Base-by-base conservation (phyloP, 2,888 invertebrate species). In the Lycaena phlaeas region DNA sequence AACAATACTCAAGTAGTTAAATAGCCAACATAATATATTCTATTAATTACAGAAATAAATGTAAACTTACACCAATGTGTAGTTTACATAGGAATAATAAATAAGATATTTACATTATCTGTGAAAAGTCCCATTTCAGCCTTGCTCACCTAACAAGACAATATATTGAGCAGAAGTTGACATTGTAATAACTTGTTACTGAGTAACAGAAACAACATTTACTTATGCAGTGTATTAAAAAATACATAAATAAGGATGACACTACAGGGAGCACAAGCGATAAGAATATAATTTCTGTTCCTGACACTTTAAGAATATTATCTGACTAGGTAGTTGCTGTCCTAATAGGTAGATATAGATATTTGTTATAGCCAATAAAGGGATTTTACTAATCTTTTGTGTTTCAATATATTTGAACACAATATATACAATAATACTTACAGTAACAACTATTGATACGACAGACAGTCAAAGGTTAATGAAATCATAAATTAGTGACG, bases 11-110 rank as follows among this genome's bases (percentile, higher is more conserved):
- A 67, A 65, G 56, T 68, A 65, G 64, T 71, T 74, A 73, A 73
- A 74, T 74, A 72, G 63, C 72, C 66, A 81, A 81, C 76, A 69
- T 71, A 76, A 75, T 71, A 77, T 53, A 76, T 64, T 75, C 70
- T 73, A 68, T 70, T 63, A 69, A 69, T 72, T 74, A 75, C 57
- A 66, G 57, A 59, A 72, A 66, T 68, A 66, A 76, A 75, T 64
- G 63, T 66, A 45, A 64, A 61, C 58, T 58, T 65, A 68, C 65
- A 69, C 61, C 55, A 47, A 38, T 51, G 52, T 59, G 56, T 59
- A 56, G 53, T 56, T 53, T 61, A 61, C 54, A 54, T 53, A 58
- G 62, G 60, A 56, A 59, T 56, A 69, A 66, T 68, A 70, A 68
- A 68, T 71, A 67, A 60, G 54, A 47, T 54, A 67, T 66, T 60